Evolutionary conservation across 2,888 invertebrate genomes (phyloP).

Genomic region (Hypomecis punctinalis): DNA sequence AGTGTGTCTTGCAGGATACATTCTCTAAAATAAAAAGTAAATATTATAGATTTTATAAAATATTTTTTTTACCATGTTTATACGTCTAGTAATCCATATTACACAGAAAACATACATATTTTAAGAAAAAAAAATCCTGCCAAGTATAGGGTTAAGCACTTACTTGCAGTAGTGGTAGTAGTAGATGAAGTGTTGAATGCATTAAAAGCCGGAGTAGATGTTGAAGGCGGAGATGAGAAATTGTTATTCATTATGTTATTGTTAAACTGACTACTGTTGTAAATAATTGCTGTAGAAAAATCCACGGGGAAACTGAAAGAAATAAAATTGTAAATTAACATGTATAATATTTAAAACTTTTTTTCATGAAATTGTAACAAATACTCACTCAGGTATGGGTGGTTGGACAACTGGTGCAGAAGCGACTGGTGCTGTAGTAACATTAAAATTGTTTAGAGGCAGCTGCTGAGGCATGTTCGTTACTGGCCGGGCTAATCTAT

Average conservation of each 20-base stretch:
- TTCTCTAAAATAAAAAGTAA: too few relatives aligned
- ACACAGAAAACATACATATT: too few relatives aligned
- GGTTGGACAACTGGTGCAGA: constrained; percentile 40
- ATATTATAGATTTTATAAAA: too few relatives aligned
- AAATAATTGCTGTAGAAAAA: constrained; percentile 89
- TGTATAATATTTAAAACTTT: too few relatives aligned
- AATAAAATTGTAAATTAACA: too few relatives aligned
- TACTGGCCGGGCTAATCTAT: constrained; percentile 70
- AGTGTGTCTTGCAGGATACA: too few relatives aligned
- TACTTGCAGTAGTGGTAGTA: constrained; percentile 63
- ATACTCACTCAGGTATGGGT: constrained; percentile 77
- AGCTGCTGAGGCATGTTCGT: constrained; percentile 62
- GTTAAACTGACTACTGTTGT: constrained; percentile 85
- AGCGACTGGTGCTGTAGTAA: constrained; percentile 42
- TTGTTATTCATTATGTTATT: constrained; percentile 70
- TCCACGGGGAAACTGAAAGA: constrained; percentile 87
- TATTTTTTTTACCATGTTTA: too few relatives aligned
- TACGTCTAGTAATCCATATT: too few relatives aligned
- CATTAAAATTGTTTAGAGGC: constrained; percentile 52
- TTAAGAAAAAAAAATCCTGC: too few relatives aligned
- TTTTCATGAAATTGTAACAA: constrained; percentile 5
- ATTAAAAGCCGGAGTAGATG: constrained; percentile 69
- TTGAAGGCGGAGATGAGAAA: constrained; percentile 68
- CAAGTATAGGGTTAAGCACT: constrained; percentile 47
- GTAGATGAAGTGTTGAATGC: constrained; percentile 60